phyloP scores from a whole-genome alignment of 2,113 vertebrate genomes.

The Entosphenus tridentatus region DNA sequence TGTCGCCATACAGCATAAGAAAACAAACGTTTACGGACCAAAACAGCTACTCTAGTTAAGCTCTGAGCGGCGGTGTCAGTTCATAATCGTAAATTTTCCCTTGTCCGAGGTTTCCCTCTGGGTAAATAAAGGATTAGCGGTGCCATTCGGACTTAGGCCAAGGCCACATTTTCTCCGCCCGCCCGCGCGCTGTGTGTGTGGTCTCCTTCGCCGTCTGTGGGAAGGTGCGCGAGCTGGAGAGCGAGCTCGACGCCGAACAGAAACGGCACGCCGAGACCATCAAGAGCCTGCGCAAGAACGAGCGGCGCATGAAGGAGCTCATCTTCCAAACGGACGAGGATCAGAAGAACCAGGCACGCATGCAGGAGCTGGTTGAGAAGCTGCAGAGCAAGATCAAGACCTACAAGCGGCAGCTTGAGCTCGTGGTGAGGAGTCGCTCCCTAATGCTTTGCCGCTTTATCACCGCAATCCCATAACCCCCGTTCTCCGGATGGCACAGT shows the following conservation, averaged over 20 bases:
- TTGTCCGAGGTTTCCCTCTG: no score
- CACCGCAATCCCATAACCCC: not conserved
- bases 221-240: slow-evolving; percentile 34
- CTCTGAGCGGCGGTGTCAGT: no score
- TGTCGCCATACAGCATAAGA: no score
- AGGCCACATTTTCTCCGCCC: no score
- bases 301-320: slow-evolving; percentile 35
- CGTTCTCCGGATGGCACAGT: no score
- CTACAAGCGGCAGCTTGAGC: slow-evolving; percentile 45
- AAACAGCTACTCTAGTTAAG: no score
- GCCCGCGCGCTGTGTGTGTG: no score
- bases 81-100: no score
- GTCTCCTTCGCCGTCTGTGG: no score
- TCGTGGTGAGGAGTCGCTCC: slow-evolving; percentile 19
- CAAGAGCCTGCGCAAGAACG: slow-evolving; percentile 36
- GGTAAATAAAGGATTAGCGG: no score
- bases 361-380: slow-evolving; percentile 40
- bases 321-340: slow-evolving; percentile 42
- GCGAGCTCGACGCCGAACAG: slow-evolving; percentile 33
- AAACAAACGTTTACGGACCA: no score
- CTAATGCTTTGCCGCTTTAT: not conserved
- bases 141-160: no score
- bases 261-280: slow-evolving; percentile 29
- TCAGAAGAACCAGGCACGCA: slow-evolving; percentile 37
- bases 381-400: slow-evolving; percentile 43